phyloP scores from a whole-genome alignment of 35 echinoderm and acorn worm genomes.

The Apostichopus parvimensis region DNA sequence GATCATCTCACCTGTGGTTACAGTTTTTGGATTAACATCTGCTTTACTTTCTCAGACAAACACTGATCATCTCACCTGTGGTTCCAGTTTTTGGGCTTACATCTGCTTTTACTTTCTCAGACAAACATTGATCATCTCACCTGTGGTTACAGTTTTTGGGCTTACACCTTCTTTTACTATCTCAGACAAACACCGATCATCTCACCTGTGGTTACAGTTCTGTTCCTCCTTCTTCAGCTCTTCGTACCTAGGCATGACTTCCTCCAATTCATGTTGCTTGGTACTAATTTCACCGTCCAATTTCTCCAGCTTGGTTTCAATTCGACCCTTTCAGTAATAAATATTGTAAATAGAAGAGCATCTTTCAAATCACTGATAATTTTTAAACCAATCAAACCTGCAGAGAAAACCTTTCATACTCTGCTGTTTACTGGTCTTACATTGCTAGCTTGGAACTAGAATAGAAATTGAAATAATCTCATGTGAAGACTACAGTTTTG shows the following conservation, averaged over 20 bases:
- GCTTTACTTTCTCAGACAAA: too few species aligned
- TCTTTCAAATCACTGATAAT: too few species aligned
- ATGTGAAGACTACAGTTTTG: too few species aligned
- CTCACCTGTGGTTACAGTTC: constrained; percentile 70
- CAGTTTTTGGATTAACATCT: constrained; percentile 10
- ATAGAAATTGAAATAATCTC: too few species aligned
- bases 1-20: constrained; percentile 56
- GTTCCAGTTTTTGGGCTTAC: constrained; percentile 53
- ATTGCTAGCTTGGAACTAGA: too few species aligned
- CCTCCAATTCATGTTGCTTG: constrained; percentile 95
- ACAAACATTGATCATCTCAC: neutral
- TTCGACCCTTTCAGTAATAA: constrained; percentile 37
- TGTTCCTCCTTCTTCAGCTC: constrained; percentile 90
- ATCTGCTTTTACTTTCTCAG: too few species aligned
- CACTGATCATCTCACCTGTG: constrained; percentile 39
- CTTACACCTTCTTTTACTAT: too few species aligned
- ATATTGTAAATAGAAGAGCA: neutral
- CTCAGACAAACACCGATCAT: neutral
- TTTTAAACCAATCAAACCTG: too few species aligned
- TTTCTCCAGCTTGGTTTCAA: constrained; percentile 86
- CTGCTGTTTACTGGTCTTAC: too few species aligned
- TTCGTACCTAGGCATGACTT: constrained; percentile 92
- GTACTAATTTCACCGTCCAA: constrained; percentile 74
- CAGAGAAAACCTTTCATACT: too few species aligned
- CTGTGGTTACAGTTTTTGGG: constrained; percentile 69